Base-by-base conservation (phyloP, 1,140 invertebrate species). In the Zaprionus davidi region DNA sequence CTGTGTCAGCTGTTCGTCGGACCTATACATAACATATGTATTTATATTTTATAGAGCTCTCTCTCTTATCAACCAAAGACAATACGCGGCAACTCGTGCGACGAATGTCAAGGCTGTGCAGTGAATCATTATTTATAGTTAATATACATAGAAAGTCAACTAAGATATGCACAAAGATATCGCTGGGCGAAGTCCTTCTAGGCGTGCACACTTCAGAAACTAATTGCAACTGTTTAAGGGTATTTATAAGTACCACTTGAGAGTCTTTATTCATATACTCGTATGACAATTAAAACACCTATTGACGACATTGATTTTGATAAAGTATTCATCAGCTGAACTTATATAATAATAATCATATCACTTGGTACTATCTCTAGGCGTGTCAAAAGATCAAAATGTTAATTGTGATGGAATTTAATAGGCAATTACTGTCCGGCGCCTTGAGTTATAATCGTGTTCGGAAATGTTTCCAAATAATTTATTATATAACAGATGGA, bases 241-340 rank as follows among this genome's bases (percentile, higher is more conserved):
- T 58, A 69, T 57, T 56, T 71, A 51, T 11, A 24, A 51, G 46
- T 24, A 58, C 51, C 67, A 76, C 55, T 71, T 28, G 68, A 76
- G 62, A 58, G 12, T 56, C 28, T 36, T 60, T 17, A 55, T 6
- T n/a, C 55, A 41, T 38, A 2, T 11, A 34, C 31, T 34, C 17
- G 46, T 62, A 70, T 70, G 31, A 51, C 72, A 57, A 63, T 70
- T 75, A 41, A 65, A 58, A 75, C 34, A 71, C 34, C 51, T 71
- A 70, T 64, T 75, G 53, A 51, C 63, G 67, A 58, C 72, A 64
- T 70, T 71, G 55, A 71, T 71, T 65, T 71, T 65, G 53, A 71
- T 76, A 3, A 71, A 58, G 53, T 57, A 55, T 26, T 55, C 5
- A n/a, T 41, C 36, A 28, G 44, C 24, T 24, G 38, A 44, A n/a